Evolutionary conservation across 2,797 vertebrate species (phyloP), one percentile per base, ranked within the genome.

Genomic region (Tokudaia tokunoshimensis): DNA sequence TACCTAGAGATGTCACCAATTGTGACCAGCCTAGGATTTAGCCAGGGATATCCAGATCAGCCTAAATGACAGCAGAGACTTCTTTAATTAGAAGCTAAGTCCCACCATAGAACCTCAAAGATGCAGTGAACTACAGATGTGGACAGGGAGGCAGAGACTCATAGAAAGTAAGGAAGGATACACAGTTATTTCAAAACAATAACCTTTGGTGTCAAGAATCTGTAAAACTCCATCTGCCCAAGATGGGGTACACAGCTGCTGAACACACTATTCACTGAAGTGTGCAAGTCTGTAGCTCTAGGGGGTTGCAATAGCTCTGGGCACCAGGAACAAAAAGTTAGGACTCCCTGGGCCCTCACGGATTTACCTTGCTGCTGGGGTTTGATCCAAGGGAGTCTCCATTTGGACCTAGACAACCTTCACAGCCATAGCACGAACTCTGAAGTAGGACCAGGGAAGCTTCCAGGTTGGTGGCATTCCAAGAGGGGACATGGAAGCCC

Each of bases 391-490:
- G 9, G 14, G 70, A 31, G 11, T 52, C 34, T 65, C 34, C 17
- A 1, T 52, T 52, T 15, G 26, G 44, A 63, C 50, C 81, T 29
- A 37, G 34, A 74, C 44, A 17, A 61, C 22, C 6, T n/a, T 26
- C 24, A 29, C 22, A 50, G 11, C 14, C 13, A 5, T 1, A 1
- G 24, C 3, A 2, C 1, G 10, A 6, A n/a, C 2, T 12, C 47
- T 29, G 55, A 5, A n/a, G 7, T 10, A 19, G 22, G 24, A 24
- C 41, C 3, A 1, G 63, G 14, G 24, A 59, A 6, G 15, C 67
- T 12, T n/a, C 67, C 0, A 0, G 29, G 34, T 6, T 24, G 26
- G 44, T 29, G 70, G 79, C 6, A 14, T 52, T 52, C 59, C 47
- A 79, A 20, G 37, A 47, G 6, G 57, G 20, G 0, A 2, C 1